These are phyloP conservation scores for Leptopilina clavipes DNA, from an alignment of 1,140 invertebrate species.

Conservation along the genomic window DNA sequence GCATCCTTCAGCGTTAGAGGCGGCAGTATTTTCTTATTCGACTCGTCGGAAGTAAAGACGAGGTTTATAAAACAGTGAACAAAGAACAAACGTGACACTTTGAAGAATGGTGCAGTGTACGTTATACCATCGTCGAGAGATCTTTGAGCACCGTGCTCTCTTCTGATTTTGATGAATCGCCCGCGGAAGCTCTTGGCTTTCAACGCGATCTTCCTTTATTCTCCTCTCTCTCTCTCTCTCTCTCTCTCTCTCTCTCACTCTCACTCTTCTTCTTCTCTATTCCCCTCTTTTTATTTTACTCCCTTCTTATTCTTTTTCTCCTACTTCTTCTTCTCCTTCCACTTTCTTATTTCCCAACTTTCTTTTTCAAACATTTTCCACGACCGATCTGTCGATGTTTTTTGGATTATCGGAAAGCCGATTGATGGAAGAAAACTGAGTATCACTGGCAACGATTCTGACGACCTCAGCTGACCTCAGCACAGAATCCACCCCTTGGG, in stretches of 20 bases:
- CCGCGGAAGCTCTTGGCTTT: conserved; percentile 31
- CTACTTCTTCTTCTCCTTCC: conserved; percentile 16
- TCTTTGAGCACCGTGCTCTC: conserved; percentile 36
- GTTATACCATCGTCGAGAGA: conserved; percentile 32
- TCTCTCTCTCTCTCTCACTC: not conserved
- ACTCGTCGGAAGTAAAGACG: conserved; percentile 23
- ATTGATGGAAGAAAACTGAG: conserved; percentile 43
- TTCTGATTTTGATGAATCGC: conserved; percentile 64
- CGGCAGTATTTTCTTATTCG: conserved; percentile 25
- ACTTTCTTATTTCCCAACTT: conserved; percentile 1
- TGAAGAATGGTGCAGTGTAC: conserved; percentile 20
- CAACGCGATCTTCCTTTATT: conserved; percentile 28
- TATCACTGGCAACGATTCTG: conserved; percentile 19
- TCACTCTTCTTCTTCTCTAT: not conserved
- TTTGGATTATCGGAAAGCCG: conserved; percentile 44
- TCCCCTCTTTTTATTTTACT: conserved; percentile 27
- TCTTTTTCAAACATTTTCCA: conserved; percentile 14
- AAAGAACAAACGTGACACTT: conserved; percentile 28
- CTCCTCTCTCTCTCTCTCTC: conserved; percentile 12
- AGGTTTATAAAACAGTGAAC: conserved; percentile 32
- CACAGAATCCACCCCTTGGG: conserved; percentile 37
- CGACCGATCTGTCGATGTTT: conserved; percentile 46
- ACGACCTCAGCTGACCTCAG: conserved; percentile 48
- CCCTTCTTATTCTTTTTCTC: not conserved
- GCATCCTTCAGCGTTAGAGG: not conserved